Evolutionary conservation across 2,888 invertebrate genomes (phyloP).

Genomic region (Bugula neritina): DNA sequence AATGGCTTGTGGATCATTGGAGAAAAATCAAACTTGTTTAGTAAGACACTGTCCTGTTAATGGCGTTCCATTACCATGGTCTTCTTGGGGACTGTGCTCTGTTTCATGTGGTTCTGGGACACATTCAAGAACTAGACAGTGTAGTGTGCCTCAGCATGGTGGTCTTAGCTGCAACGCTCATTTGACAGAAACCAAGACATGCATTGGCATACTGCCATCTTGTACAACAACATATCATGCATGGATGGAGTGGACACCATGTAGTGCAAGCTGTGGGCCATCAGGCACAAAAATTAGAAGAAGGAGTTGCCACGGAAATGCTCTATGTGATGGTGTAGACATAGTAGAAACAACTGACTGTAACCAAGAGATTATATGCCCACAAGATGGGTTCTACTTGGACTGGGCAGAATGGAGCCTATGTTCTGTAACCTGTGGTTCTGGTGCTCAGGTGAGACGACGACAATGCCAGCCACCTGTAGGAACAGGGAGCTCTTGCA

Average conservation of each 20-base stretch:
- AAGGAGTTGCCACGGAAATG: constrained; percentile 1
- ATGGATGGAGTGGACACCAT: not conserved
- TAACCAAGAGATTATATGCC: constrained; percentile 3
- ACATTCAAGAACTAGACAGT: not conserved
- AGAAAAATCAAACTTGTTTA: not conserved
- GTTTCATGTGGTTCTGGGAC: not conserved
- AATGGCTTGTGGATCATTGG: not conserved
- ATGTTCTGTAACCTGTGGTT: constrained; percentile 18
- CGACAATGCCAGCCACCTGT: not conserved
- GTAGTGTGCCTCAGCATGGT: not conserved
- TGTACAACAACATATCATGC: not conserved
- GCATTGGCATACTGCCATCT: not conserved
- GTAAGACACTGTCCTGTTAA: not conserved
- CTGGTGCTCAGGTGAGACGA: not conserved
- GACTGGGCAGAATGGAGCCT: not conserved
- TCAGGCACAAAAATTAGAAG: not conserved
- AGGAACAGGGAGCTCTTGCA: not conserved
- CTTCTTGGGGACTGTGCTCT: constrained; percentile 1
- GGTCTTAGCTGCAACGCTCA: not conserved
- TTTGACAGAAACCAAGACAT: not conserved
- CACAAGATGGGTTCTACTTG: not conserved
- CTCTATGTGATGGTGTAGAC: constrained; percentile 21
- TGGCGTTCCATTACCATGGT: constrained; percentile 4
- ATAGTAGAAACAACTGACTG: not conserved
- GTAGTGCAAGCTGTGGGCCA: constrained; percentile 4